These are phyloP conservation scores for Sphaeridia pumilis DNA, from an alignment of 2,888 invertebrate genomes.

Conservation along the genomic window DNA sequence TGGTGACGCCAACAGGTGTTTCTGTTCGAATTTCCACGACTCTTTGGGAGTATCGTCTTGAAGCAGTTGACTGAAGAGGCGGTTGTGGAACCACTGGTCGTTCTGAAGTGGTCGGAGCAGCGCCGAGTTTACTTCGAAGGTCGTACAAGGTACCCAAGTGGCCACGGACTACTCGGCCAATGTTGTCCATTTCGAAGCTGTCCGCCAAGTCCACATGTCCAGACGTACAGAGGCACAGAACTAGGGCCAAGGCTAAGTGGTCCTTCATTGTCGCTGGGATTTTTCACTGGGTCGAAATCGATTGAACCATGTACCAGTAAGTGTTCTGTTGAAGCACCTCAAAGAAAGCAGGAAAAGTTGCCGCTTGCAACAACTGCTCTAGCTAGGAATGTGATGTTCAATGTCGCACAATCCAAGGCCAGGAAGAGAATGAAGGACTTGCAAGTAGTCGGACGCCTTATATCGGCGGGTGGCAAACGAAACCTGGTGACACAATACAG, in stretches of 20 bases:
- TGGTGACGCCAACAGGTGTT: slow-evolving; percentile 10
- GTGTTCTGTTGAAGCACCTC: too few species aligned
- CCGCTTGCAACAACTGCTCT: too few species aligned
- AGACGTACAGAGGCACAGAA: not conserved
- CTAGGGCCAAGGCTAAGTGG: not conserved
- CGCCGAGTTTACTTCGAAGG: slow-evolving; percentile 29
- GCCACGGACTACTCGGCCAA: slow-evolving; percentile 31
- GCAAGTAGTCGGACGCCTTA: not conserved
- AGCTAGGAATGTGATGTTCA: too few species aligned
- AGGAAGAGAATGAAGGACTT: not conserved
- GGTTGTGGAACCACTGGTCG: not conserved
- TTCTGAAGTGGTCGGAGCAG: slow-evolving; percentile 9
- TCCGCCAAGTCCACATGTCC: not conserved
- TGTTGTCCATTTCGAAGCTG: slow-evolving; percentile 23
- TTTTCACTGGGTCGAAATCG: not conserved
- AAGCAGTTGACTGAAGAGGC: not conserved
- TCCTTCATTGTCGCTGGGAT: not conserved
- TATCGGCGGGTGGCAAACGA: not conserved
- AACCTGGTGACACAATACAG: too few species aligned
- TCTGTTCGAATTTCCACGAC: not conserved
- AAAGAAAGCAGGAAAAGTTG: too few species aligned
- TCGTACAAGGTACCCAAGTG: slow-evolving; percentile 32
- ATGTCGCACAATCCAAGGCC: not conserved
- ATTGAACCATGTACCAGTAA: too few species aligned
- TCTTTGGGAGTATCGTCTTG: not conserved